Evolutionary conservation across 1,140 invertebrate species (phyloP), one percentile per base, ranked within the genome.

Genomic region (Archegozetes longisetosus): DNA sequence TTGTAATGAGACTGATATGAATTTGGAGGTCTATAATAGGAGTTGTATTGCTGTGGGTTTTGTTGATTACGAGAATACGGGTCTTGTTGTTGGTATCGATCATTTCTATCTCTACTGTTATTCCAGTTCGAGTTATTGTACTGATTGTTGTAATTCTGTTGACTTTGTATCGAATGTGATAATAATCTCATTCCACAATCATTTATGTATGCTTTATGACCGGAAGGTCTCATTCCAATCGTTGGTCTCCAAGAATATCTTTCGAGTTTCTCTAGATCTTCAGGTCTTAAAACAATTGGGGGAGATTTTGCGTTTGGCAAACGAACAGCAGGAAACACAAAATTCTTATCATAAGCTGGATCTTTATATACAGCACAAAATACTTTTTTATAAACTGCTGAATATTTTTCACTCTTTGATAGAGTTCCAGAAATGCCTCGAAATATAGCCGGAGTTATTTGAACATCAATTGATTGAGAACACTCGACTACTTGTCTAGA

Each of bases 341-440:
- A 87, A 64, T 81, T 81, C 1, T 75, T 75, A 0, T 77, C 72
- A 74, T 84, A 96, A 62, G 79, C 75, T 0, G 89, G 90, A 78
- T 96, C 89, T 58, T 80, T 71, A 70, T 78, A 95, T 48, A 80
- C 74, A 1, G 88, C 78, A 67, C 86, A 89, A 66, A 73, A 77
- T 23, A 53, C 55, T 57, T 62, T 64, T 26, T 58, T 53, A 49
- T 64, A 57, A 40, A 61, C n/a, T 27, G 62, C 58, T 22, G 62
- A 58, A 40, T 54, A 52, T 20, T 32, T 26, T 53, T 28, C 3
- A 53, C 55, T 53, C 22, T 53, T 48, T 22, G 27, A 29, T 32
- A 61, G 25, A 40, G n/a, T 62, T 40, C 62, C 57, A n/a, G 32
- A 32, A 14, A 63, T 57, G 24, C 64, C 54, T 27, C 51, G 25